A percentile compares a stretch with the other conserved stretches of the same genome.
Conservation (phyloP, 2,797 vertebrate genomes). For the Rhinatrema bivittatum region DNA sequence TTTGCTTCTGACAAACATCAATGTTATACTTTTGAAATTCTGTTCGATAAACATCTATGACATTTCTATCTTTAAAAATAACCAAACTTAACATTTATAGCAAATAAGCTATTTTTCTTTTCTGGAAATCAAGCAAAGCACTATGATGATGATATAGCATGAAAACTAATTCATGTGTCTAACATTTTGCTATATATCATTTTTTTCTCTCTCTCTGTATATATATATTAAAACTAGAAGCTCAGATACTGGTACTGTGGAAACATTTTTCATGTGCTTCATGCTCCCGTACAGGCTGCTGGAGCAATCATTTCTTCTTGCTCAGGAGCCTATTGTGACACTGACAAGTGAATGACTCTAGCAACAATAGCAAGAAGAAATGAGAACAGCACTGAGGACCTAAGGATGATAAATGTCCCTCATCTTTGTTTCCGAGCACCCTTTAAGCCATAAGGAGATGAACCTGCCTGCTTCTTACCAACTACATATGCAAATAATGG, state of each 20-base stretch:
- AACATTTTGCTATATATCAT: not conserved
- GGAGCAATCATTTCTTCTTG: conserved; percentile 3
- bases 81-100: no score
- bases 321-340: conserved; percentile 13
- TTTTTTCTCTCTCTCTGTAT: no score
- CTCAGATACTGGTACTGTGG: conserved; percentile 1
- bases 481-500: conserved; percentile 70
- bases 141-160: no score
- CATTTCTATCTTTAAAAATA: no score
- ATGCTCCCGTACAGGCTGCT: conserved; percentile 14
- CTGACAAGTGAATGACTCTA: conserved; percentile 15
- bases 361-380: conserved; percentile 12
- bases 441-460: conserved; percentile 62
- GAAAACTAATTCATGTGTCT: no score
- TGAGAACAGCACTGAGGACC: conserved; percentile 9
- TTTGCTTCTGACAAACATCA: no score
- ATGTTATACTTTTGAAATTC: no score
- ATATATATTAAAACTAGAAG: conserved; percentile 7
- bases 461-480: conserved; percentile 55
- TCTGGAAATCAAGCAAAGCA: no score
- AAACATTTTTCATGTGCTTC: conserved; percentile 16
- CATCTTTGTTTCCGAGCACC: conserved; percentile 58
- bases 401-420: conserved; percentile 67
- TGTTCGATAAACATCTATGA: no score
- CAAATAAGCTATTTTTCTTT: no score